Base-by-base conservation (phyloP, 2,113 vertebrate genomes). In the Podocnemis expansa region DNA sequence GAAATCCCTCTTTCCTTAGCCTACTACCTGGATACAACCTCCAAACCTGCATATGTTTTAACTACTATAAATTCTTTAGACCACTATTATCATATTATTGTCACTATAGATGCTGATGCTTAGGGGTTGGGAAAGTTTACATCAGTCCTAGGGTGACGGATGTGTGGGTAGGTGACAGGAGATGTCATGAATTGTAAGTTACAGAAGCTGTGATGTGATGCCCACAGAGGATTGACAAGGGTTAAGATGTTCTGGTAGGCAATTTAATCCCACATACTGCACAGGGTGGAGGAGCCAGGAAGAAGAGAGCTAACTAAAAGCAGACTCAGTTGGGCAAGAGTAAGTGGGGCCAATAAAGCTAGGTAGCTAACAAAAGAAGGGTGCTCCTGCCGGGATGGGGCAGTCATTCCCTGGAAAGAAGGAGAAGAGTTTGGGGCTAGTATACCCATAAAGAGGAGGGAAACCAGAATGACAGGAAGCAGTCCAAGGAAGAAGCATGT, bases 21-120 rank as follows among this genome's bases (percentile, higher is more conserved):
- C 81, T 34, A n/a, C 0, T 0, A 78, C 13, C 0, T 0, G 0
- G 27, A 8, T 17, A 14, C 2, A 0, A 0, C 67, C 54, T 31
- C 25, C 24, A 76, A n/a, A 25, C 21, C 38, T 14, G 16, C 41
- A 58, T 52, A 55, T 29, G 41, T 21, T 80, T 17, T 34, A 76
- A 27, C 5, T 25, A 34, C 29, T 0, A 1, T 43, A 79, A 47
- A 25, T 85, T 51, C 88, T 11, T 51, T 13, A 51, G 47, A 47
- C 47, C 47, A 27, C 5, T 25, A 34, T 29, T 0, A 1, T 43
- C 79, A 47, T 29, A 87, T 51, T 86, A 13, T 51, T 13, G 13
- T 84, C 75, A 29, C 51, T 90, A 60, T 0, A 8, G 6, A 86
- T 34, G 5, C 1, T 6, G 27, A 31, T 67, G 60, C n/a, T 70